Evolutionary conservation across 2,797 vertebrate species (phyloP).

Genomic region (Zenarchopterus dispar): DNA sequence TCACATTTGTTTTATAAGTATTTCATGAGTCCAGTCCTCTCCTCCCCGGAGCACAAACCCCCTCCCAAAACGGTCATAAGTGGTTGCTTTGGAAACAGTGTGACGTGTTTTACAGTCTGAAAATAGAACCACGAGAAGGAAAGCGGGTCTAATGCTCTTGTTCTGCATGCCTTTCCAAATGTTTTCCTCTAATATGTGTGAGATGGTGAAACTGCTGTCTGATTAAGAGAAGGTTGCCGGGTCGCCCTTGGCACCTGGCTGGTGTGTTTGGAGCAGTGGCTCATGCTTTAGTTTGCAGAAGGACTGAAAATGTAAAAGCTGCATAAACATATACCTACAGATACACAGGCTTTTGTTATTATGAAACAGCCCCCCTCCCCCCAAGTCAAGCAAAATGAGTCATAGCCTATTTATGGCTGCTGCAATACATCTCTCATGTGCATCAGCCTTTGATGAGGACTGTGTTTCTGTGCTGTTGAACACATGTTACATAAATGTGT

Average conservation of each 20-base stretch:
- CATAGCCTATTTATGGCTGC: slow-evolving; percentile 76
- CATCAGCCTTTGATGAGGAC: slow-evolving; percentile 32
- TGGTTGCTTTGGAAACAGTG: slow-evolving; percentile 79
- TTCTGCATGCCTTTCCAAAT: slow-evolving; percentile 37
- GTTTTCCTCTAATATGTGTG: slow-evolving; percentile 31
- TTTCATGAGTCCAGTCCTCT: slow-evolving; percentile 61
- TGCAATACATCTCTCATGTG: slow-evolving; percentile 62
- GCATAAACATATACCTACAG: slow-evolving; percentile 31
- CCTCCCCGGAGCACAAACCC: slow-evolving; percentile 12
- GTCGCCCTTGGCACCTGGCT: slow-evolving; percentile 19
- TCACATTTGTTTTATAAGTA: slow-evolving; percentile 56
- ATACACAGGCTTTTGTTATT: slow-evolving; percentile 45
- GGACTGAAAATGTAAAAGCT: neutral
- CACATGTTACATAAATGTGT: slow-evolving; percentile 67
- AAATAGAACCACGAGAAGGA: slow-evolving; percentile 76
- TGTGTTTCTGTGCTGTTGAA: slow-evolving; percentile 48
- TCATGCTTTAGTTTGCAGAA: slow-evolving; percentile 8
- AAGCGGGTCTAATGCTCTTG: slow-evolving; percentile 57
- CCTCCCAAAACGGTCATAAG: slow-evolving; percentile 60
- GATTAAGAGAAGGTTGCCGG: neutral
- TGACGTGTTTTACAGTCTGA: slow-evolving; percentile 75
- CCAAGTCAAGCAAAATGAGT: slow-evolving; percentile 76
- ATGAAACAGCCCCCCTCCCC: slow-evolving; percentile 65
- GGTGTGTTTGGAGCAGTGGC: neutral
- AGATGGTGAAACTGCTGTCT: slow-evolving; percentile 15